Base-by-base conservation (phyloP, 2,113 vertebrate species). In the Gasterosteus aculeatus region DNA sequence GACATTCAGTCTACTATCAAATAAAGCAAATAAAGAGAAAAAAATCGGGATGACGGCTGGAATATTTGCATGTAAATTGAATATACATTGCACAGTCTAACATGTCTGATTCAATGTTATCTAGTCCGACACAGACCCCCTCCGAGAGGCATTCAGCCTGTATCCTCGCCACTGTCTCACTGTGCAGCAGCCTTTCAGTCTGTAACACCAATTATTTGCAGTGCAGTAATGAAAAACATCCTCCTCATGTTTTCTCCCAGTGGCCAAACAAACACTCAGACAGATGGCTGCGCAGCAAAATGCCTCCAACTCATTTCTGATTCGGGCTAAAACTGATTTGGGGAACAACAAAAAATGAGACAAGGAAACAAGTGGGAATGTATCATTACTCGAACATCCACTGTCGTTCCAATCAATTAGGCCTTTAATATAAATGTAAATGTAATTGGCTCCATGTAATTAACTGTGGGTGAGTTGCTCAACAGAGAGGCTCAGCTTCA, bases 401-500 rank as follows among this genome's bases (percentile, higher is more conserved):
- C 42, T 68, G 78, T 67, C 33, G 80, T 89, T 92, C 88, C 89
- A 78, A 85, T 87, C 82, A 88, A 85, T 92, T 90, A 87, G 69
- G 78, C 82, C 71, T 82, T 88, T 89, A 86, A 91, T 92, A 90
- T 88, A 85, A 91, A 92, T 90, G 90, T 89, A 91, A 93, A 92
- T 91, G 85, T 51, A 81, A 80, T 81, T 57, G 57, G 54, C 69
- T 77, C 74, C 64, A 38, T 82, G 82, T 88, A 87, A 91, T 90
- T 85, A 88, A 80, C 88, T 87, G 72, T 41, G 76, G 54, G 38
- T 72, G 78, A 77, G 64, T 77, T 57, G 74, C 73, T 7, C 2
- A 77, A 71, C 53, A 51, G 61, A 65, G 73, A 61, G n/a, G 39
- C 63, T 6, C 26, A 68, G 73, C 82, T 86, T 5, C 18, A 1